phyloP scores from a whole-genome alignment of 2,113 vertebrate species.

The Drymodes brunneopygia region DNA sequence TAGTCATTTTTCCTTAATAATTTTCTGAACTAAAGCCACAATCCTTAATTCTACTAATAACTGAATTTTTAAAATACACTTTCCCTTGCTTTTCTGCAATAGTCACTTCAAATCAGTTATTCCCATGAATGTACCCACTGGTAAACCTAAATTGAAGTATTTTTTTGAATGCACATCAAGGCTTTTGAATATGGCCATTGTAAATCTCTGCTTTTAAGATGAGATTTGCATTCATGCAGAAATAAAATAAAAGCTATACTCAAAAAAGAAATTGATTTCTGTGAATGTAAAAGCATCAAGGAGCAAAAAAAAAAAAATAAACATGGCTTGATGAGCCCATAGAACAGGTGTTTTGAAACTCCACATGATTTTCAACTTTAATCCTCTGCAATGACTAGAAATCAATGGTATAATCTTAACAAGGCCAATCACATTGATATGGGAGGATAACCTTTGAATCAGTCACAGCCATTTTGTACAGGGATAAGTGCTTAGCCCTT shows the following conservation, averaged over 20 bases:
- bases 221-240: background rate
- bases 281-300: background rate
- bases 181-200: background rate
- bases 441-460: background rate
- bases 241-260: background rate
- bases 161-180: background rate
- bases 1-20: background rate
- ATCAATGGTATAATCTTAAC: conserved; percentile 25
- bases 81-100: background rate
- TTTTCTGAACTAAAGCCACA: background rate
- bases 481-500: background rate
- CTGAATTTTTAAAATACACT: background rate
- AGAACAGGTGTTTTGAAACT: conserved; percentile 3
- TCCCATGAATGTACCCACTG: background rate
- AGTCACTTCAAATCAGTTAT: background rate
- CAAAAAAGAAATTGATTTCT: background rate
- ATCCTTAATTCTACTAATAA: background rate
- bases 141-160: background rate
- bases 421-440: background rate
- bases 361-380: background rate
- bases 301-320: background rate
- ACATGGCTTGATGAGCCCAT: background rate
- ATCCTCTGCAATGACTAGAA: background rate
- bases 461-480: background rate
- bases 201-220: background rate